Base-by-base conservation (phyloP, 64 coral and sea anemone species). In the Orbicella faveolata region DNA sequence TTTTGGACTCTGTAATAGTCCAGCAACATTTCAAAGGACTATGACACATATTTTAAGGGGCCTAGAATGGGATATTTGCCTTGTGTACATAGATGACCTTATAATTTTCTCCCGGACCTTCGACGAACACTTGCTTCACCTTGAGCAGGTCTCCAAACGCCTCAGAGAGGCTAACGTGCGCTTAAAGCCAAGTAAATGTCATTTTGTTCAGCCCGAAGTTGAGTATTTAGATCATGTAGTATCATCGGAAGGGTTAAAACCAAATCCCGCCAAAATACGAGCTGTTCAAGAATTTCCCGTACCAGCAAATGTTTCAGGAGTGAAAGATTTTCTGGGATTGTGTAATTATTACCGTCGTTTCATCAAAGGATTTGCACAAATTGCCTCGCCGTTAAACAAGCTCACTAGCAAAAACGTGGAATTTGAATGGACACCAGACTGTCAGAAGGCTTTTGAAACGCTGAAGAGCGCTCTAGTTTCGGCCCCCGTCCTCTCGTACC, bases 111-210 rank as follows among this genome's bases (percentile, higher is more conserved):
- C 86, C 0, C 21, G 55, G 2, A 74, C 86, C 1, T 88, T 77
- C 39, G 73, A 74, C 16, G 52, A 76, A 13, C 86, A 88, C 48
- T 59, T 88, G 12, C 41, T n/a, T 41, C 84, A 87, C 16, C 26
- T 87, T 6, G 68, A 55, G 15, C 5, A 54, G 26, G 84, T 88
- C 16, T 76, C 76, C 8, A 14, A 59, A 34, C 52, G 86, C 26
- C 73, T 88, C 9, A 19, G 86, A 21, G 41, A 88, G 4, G 86
- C 86, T 12, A 77, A 25, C 13, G 57, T 88, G 2, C 21, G 55
- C 1, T 55, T 88, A 44, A 76, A 77, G 16, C 86, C 86, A 9
- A 75, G n/a, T 2, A 88, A 88, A 63, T 88, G 86, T 36, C 34
- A 63, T n/a, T 88, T 88, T 23, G 86, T 54, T 1, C 68, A 76